Evolutionary conservation across 2,888 invertebrate species (phyloP).

Genomic region (Nomada flava): DNA sequence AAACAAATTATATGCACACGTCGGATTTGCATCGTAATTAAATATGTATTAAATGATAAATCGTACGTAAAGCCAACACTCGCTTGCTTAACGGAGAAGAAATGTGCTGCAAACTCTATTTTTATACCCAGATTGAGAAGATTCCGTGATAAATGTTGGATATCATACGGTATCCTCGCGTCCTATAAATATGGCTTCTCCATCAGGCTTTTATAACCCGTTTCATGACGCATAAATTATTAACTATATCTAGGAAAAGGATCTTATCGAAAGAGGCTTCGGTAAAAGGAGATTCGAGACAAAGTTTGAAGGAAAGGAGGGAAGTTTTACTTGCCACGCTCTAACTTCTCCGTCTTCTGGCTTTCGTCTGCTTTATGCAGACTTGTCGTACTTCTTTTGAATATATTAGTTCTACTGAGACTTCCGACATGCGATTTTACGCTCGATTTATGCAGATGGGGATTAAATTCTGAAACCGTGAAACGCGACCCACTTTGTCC

Average conservation of each 20-base stretch:
- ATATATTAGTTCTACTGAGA: conserved; percentile 43
- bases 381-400: conserved; percentile 41
- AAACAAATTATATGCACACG: background rate
- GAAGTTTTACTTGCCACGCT: conserved; percentile 29
- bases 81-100: background rate
- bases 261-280: conserved; percentile 36
- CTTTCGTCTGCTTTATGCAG: conserved; percentile 33
- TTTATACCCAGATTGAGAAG: background rate
- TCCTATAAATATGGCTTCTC: background rate
- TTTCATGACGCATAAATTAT: conserved; percentile 45
- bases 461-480: conserved; percentile 20
- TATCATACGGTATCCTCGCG: background rate
- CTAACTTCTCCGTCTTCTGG: background rate
- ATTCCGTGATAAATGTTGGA: background rate
- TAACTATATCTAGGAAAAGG: conserved; percentile 3
- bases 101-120: background rate
- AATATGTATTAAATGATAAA: background rate
- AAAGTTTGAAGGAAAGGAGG: conserved; percentile 34
- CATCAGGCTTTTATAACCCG: conserved; percentile 27
- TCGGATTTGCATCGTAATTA: background rate
- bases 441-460: conserved; percentile 24
- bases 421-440: conserved; percentile 43
- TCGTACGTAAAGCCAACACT: background rate
- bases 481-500: background rate
- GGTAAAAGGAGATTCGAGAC: conserved; percentile 32